phyloP scores from a whole-genome alignment of 2,888 invertebrate genomes.

The Germaria angustata region DNA sequence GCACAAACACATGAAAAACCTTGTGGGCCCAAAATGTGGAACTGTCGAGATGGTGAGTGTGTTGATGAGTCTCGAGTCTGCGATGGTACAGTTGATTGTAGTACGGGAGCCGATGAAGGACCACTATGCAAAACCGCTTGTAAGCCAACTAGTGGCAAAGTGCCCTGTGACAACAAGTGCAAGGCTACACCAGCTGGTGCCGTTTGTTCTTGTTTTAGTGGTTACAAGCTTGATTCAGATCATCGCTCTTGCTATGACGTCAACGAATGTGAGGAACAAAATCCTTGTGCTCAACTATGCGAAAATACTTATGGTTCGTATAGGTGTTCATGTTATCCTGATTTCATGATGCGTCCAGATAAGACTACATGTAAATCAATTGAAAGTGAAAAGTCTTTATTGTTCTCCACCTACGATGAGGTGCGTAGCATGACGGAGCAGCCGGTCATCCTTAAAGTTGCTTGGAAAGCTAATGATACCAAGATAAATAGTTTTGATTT shows the following conservation, averaged over 20 bases:
- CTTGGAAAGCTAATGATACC: conserved; percentile 80
- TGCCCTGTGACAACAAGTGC: conserved; percentile 82
- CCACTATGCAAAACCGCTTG: conserved; percentile 82
- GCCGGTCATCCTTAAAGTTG: conserved; percentile 74
- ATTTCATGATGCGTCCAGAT: conserved; percentile 81
- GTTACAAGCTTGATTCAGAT: conserved; percentile 82
- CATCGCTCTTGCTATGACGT: conserved; percentile 84
- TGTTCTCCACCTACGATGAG: conserved; percentile 82
- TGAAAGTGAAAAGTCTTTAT: conserved; percentile 81
- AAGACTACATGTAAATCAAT: conserved; percentile 85
- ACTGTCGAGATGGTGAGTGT: conserved; percentile 84
- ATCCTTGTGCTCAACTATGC: conserved; percentile 84
- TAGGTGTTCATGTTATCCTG: conserved; percentile 77
- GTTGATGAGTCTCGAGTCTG: conserved; percentile 84
- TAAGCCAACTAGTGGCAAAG: conserved; percentile 47
- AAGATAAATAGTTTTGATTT: conserved; percentile 82
- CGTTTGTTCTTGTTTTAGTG: conserved; percentile 84
- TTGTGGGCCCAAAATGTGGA: conserved; percentile 80
- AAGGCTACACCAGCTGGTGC: conserved; percentile 85
- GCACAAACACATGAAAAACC: conserved; percentile 66
- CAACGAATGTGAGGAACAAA: conserved; percentile 84
- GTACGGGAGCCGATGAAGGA: conserved; percentile 86
- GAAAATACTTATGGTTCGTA: conserved; percentile 77
- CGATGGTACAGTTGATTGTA: conserved; percentile 84
- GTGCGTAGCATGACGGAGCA: conserved; percentile 81